Evolutionary conservation across 2,113 vertebrate genomes (phyloP).

Genomic region (Indri indri): DNA sequence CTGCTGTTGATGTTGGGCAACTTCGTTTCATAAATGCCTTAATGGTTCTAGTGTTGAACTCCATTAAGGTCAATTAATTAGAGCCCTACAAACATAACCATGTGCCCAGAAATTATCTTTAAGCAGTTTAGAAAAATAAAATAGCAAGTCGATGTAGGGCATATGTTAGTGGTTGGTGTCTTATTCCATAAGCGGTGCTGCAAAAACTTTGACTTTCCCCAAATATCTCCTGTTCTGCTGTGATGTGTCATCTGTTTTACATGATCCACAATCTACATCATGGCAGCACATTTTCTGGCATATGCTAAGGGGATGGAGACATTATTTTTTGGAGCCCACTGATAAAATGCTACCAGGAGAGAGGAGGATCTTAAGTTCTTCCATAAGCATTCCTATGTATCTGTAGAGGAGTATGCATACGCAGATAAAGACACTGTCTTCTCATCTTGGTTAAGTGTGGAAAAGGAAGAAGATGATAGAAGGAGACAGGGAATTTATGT

Average conservation of each 20-base stretch:
- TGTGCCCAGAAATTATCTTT: background rate
- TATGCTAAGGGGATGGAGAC: background rate
- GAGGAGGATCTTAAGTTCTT: background rate
- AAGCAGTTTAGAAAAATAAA: constrained; percentile 1
- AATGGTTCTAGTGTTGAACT: constrained; percentile 62
- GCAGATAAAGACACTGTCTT: background rate
- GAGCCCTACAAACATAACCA: constrained; percentile 67
- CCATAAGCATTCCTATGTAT: no score
- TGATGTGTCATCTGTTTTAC: background rate
- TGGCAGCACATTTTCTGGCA: background rate
- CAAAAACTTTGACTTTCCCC: background rate
- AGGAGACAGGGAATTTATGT: background rate
- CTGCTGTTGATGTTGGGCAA: constrained; percentile 64
- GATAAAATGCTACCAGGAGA: background rate
- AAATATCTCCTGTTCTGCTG: background rate
- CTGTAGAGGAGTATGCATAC: background rate
- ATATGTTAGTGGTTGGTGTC: background rate
- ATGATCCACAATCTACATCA: background rate
- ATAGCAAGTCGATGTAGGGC: background rate
- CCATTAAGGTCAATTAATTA: constrained; percentile 72
- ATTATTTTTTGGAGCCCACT: background rate
- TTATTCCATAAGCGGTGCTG: background rate
- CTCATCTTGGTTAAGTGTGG: background rate
- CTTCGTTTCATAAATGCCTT: constrained; percentile 77
- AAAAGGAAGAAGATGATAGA: background rate